Percentiles rank a stretch among this genome's conserved stretches.
phyloP scores from a whole-genome alignment of 2,888 invertebrate genomes.

The Embidobia sp. region DNA sequence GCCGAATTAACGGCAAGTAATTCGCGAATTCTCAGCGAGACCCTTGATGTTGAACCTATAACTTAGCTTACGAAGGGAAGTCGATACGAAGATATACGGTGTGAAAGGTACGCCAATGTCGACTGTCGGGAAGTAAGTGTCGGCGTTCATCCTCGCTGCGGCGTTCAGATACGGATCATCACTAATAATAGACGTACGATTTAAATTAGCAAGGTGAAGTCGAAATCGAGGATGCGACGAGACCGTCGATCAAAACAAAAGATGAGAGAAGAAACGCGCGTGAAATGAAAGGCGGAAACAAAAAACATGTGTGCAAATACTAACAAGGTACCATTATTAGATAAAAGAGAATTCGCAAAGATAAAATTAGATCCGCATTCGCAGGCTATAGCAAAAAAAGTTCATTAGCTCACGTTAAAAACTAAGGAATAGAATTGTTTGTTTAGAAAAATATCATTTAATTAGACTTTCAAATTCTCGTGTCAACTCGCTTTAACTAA shows the following conservation, averaged over 20 bases:
- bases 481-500: no score
- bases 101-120: slow-evolving; percentile 55
- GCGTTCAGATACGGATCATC: slow-evolving; percentile 67
- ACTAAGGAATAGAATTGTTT: no score
- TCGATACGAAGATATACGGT: slow-evolving; percentile 45
- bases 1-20: slow-evolving; percentile 33
- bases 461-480: no score
- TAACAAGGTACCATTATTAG: slow-evolving; percentile 42
- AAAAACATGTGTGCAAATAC: slow-evolving; percentile 47
- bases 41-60: slow-evolving; percentile 22
- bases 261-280: slow-evolving; percentile 44
- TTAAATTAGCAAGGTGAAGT: slow-evolving; percentile 67
- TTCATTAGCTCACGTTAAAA: no score
- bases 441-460: no score
- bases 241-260: slow-evolving; percentile 60
- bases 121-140: slow-evolving; percentile 55
- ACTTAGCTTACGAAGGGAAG: slow-evolving; percentile 39
- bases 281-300: slow-evolving; percentile 53
- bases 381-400: no score
- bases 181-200: slow-evolving; percentile 70
- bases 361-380: slow-evolving; percentile 30
- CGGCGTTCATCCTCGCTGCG: slow-evolving; percentile 39
- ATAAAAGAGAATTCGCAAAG: slow-evolving; percentile 24
- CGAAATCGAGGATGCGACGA: slow-evolving; percentile 47
- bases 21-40: slow-evolving; percentile 37